Conservation (phyloP, 2,113 vertebrate species). For the Triplophysa tibetana region DNA sequence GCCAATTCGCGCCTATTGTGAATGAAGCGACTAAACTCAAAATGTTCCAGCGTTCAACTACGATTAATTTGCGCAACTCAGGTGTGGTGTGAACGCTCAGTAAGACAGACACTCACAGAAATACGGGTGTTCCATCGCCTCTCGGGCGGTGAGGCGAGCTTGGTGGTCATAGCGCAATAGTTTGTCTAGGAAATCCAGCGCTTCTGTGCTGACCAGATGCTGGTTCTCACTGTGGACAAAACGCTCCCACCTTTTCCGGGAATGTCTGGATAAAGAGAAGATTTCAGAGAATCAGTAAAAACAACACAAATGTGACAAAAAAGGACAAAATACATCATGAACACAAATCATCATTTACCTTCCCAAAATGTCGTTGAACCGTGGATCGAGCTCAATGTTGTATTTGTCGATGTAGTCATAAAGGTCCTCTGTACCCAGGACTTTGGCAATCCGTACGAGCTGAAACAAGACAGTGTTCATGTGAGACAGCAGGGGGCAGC, state of each 20-base stretch:
- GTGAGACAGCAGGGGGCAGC: slow-evolving; percentile 26
- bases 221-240: slow-evolving; percentile 74
- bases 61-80: background rate
- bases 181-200: slow-evolving; percentile 69
- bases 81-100: no score
- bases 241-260: slow-evolving; percentile 70
- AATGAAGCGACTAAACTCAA: no score
- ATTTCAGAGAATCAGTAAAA: background rate
- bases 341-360: slow-evolving; percentile 52
- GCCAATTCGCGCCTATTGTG: no score
- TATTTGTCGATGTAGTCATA: slow-evolving; percentile 74
- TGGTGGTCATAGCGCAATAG: slow-evolving; percentile 72
- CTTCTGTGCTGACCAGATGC: slow-evolving; percentile 68
- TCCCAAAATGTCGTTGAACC: slow-evolving; percentile 71
- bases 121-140: slow-evolving; percentile 72
- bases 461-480: slow-evolving; percentile 37
- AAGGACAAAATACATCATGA: background rate
- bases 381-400: slow-evolving; percentile 70
- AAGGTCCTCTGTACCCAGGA: slow-evolving; percentile 70
- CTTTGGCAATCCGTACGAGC: slow-evolving; percentile 70
- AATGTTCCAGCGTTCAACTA: no score
- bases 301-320: no score
- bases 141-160: slow-evolving; percentile 66
- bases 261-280: slow-evolving; percentile 58
- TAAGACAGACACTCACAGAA: slow-evolving; percentile 55